Evolutionary conservation across 2,113 vertebrate genomes (phyloP).

Genomic region (Vulpes lagopus): DNA sequence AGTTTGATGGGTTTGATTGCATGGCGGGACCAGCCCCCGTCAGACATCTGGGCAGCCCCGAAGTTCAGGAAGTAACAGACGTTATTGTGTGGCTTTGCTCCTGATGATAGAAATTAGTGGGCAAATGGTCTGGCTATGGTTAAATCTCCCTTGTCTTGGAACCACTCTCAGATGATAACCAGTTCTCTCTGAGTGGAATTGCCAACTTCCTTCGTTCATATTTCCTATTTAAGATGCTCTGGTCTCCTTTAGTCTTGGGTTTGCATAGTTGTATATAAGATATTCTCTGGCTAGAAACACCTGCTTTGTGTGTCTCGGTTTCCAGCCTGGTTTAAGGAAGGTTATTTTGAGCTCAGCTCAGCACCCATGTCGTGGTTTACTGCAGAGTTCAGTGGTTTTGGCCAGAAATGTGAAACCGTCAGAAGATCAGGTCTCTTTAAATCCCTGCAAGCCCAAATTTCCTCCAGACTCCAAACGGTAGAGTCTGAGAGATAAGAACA

Average conservation of each 20-base stretch:
- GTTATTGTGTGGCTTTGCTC: background rate
- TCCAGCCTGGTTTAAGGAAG: background rate
- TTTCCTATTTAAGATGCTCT: background rate
- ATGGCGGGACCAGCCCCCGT: background rate
- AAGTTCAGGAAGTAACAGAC: background rate
- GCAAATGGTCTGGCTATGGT: constrained; percentile 13
- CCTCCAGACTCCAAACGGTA: background rate
- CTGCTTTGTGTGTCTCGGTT: background rate
- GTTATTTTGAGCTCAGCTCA: constrained; percentile 11
- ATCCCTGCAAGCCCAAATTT: background rate
- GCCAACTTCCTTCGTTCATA: background rate
- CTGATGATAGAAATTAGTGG: constrained; percentile 1
- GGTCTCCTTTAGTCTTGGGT: background rate
- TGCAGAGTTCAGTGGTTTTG: background rate
- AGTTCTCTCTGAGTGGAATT: constrained; percentile 71
- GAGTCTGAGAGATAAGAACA: background rate
- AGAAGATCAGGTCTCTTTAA: background rate
- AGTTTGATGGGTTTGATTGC: background rate
- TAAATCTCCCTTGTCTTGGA: constrained; percentile 80
- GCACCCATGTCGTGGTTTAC: background rate
- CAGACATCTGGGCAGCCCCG: background rate
- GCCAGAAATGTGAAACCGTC: background rate
- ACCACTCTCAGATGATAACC: constrained; percentile 79
- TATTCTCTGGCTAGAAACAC: background rate
- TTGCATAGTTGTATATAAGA: background rate